Base-by-base conservation (phyloP, 92 coral and sea anemone genomes). In the Muricea muricata region DNA sequence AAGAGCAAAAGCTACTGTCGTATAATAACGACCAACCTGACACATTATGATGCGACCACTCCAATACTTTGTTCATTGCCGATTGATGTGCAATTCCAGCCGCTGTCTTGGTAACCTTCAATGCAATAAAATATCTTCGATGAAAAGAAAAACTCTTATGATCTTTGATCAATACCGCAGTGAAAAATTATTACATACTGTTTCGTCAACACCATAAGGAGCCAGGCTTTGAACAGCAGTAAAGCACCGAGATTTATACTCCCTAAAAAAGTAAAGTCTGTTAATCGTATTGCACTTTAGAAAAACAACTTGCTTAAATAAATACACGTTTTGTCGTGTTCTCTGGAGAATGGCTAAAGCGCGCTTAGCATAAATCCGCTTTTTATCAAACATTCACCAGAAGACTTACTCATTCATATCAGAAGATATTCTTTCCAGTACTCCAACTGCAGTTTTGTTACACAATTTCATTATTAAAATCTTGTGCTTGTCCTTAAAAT, bases 21-120 rank as follows among this genome's bases (percentile, higher is more conserved):
- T n/a, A n/a, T n/a, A n/a, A 26, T 30, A 7, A 15, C 0, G 37
- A 35, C 70, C 0, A 37, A 78, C 83, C 52, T 55, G 83, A 65
- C 1, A 78, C 6, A 9, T 78, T 32, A 12, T 78, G 83, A 78
- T 78, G 83, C 17, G 83, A 78, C 83, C 83, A 78, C 20, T 78
- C 83, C 71, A 56, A 56, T 37, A 78, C 20, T 78, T 78, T 78
- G 45, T 57, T 40, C 83, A 78, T 78, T 28, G 83, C 17, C 35
- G 83, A 57, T 47, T 78, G 83, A 26, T 78, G 70, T 4, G 58
- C 71, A 26, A 78, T 78, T 1, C 83, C 71, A 1, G 83, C 20
- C n/a, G 71, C 72, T 12, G 83, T 78, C 57, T 78, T 78, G 15
- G 58, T 65, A 39, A 78, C 71, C 83, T 78, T 54, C 25, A 26